Percentiles rank a stretch among this genome's conserved stretches.
phyloP scores from a whole-genome alignment of 2,797 vertebrate genomes.

The Lagorchestes hirsutus region DNA sequence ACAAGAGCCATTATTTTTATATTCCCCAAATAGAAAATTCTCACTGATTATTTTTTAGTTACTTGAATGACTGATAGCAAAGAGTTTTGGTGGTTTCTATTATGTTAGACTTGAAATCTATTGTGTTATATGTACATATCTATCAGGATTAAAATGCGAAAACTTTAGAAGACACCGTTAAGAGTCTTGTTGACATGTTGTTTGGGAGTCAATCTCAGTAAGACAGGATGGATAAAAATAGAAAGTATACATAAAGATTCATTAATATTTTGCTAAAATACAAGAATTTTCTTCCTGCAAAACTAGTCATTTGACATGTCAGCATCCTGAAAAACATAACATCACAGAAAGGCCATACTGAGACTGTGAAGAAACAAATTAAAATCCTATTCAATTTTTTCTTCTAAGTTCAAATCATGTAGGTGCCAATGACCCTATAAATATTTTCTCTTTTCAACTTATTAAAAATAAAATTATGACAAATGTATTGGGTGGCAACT shows the following conservation, averaged over 20 bases:
- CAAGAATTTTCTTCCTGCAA: constrained; percentile 46
- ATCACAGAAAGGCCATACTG: constrained; percentile 23
- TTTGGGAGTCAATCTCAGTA: not conserved
- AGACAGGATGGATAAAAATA: not conserved
- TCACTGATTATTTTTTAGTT: not conserved
- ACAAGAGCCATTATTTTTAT: not conserved
- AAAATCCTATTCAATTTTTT: constrained; percentile 37
- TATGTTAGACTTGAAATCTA: not conserved
- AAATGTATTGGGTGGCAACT: constrained; percentile 35
- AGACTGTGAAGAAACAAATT: constrained; percentile 47
- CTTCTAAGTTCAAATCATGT: constrained; percentile 67
- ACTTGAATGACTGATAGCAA: not conserved
- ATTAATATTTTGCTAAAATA: constrained; percentile 53
- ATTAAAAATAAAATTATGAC: constrained; percentile 27
- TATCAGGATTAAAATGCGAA: not conserved
- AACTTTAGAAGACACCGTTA: not conserved
- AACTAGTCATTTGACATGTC: constrained; percentile 40
- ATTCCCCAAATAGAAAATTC: not conserved
- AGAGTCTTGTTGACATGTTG: not conserved
- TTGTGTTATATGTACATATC: not conserved
- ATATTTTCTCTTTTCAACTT: constrained; percentile 29
- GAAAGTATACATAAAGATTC: constrained; percentile 23
- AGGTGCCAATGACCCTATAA: constrained; percentile 33
- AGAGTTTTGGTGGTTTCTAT: not conserved
- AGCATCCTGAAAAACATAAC: constrained; percentile 35